These are phyloP conservation scores for Cetoscarus ocellatus DNA, from an alignment of 2,797 vertebrate species.

Conservation along the genomic window DNA sequence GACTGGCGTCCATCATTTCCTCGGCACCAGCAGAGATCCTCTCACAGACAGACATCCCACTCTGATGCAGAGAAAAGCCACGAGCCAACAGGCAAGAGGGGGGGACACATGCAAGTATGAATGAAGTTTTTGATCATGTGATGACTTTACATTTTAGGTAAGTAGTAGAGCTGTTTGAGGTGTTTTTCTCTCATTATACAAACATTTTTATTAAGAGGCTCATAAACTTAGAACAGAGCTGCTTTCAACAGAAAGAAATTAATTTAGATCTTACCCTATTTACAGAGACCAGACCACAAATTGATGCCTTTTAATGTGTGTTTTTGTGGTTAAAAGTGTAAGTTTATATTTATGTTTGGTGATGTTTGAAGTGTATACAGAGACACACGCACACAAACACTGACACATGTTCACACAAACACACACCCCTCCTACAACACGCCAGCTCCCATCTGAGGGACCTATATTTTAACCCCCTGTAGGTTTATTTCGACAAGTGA, in stretches of 20 bases:
- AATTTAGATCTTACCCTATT: constrained; percentile 18
- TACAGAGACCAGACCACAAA: constrained; percentile 1
- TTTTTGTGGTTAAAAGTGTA: constrained; percentile 16
- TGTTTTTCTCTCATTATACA: background rate
- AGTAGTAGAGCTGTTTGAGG: background rate
- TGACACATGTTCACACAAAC: background rate
- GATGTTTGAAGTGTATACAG: constrained; percentile 22
- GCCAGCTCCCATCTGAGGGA: background rate
- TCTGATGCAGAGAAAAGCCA: constrained; percentile 22
- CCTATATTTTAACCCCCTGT: constrained; percentile 25
- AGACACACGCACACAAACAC: background rate
- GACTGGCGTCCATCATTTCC: constrained; percentile 56
- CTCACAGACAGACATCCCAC: constrained; percentile 33
- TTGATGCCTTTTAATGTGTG: constrained; percentile 47
- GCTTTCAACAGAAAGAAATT: constrained; percentile 14
- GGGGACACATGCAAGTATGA: constrained; percentile 16
- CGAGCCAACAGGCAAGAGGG: constrained; percentile 1
- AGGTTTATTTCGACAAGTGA: constrained; percentile 32
- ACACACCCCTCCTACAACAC: constrained; percentile 3
- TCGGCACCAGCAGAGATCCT: constrained; percentile 14
- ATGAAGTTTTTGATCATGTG: constrained; percentile 46
- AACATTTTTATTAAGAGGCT: constrained; percentile 23
- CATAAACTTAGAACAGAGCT: background rate
- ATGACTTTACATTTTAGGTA: constrained; percentile 15
- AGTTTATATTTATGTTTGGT: constrained; percentile 23